Conservation (phyloP, 2,113 vertebrate genomes). For the Xenopus borealis region DNA sequence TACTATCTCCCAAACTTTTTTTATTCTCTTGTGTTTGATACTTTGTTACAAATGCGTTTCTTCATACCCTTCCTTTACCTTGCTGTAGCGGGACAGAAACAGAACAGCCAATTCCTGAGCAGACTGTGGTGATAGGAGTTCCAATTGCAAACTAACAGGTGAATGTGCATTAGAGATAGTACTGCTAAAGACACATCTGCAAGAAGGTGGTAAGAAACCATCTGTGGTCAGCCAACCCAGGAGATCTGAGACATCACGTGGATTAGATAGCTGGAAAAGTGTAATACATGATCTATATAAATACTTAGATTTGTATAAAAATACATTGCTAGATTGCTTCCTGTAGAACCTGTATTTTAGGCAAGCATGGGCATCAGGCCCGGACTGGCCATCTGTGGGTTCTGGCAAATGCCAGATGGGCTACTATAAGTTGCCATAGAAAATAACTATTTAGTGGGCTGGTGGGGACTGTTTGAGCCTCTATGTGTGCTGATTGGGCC, state of each 20-base stretch:
- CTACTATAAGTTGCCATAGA: no score
- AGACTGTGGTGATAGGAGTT: conserved; percentile 11
- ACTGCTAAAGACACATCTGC: conserved; percentile 30
- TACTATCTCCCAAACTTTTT: no score
- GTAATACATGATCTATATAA: not conserved
- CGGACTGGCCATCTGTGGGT: no score
- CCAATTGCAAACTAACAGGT: not conserved
- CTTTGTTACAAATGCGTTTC: no score
- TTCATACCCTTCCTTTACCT: conserved; percentile 10
- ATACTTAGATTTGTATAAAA: not conserved
- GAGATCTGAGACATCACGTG: conserved; percentile 19
- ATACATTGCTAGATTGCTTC: no score
- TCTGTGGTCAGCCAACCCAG: conserved; percentile 23
- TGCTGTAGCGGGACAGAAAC: conserved; percentile 33
- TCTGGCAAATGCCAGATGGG: no score
- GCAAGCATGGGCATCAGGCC: no score
- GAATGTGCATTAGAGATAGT: not conserved
- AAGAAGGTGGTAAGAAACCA: conserved; percentile 22
- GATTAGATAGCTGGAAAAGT: not conserved
- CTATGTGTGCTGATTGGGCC: no score
- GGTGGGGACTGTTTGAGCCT: no score
- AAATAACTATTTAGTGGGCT: no score
- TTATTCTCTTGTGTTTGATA: no score
- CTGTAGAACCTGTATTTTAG: not conserved
- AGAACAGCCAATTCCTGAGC: conserved; percentile 7